Percentiles rank a stretch among this genome's conserved stretches.
Conservation (phyloP, 1,140 invertebrate genomes). For the Zelostemma sp. region DNA sequence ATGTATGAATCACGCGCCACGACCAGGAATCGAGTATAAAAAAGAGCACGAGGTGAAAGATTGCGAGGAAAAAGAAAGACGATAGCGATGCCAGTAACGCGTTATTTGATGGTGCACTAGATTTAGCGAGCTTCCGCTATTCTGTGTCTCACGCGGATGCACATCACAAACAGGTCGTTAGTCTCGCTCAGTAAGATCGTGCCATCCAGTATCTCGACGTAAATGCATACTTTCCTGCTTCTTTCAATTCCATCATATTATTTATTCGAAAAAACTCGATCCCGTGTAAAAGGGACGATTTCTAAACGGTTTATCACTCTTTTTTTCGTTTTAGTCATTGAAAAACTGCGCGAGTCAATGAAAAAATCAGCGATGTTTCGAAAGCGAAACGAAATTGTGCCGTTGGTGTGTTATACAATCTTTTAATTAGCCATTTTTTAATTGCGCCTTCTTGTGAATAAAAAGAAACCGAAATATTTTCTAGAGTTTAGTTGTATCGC, state of each 20-base stretch:
- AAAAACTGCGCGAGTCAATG: too few relatives aligned
- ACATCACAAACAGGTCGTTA: constrained; percentile 46
- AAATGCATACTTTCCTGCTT: constrained; percentile 37
- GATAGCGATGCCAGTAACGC: constrained; percentile 11
- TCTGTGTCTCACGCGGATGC: constrained; percentile 37
- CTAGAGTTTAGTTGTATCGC: constrained; percentile 17
- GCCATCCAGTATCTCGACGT: constrained; percentile 27
- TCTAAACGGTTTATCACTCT: too few relatives aligned
- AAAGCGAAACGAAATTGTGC: constrained; percentile 49
- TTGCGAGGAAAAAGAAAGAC: constrained; percentile 6
- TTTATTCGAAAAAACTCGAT: too few relatives aligned
- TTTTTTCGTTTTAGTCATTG: too few relatives aligned
- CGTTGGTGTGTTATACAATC: too few relatives aligned
- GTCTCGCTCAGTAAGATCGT: constrained; percentile 34
- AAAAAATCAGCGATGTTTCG: constrained; percentile 46
- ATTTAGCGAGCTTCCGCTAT: constrained; percentile 32
- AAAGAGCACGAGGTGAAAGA: constrained; percentile 8
- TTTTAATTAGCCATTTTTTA: too few relatives aligned
- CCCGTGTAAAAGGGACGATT: too few relatives aligned
- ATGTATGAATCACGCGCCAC: background rate
- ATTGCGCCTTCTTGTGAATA: too few relatives aligned
- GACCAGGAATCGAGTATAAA: background rate
- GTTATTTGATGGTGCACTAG: constrained; percentile 38
- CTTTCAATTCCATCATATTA: constrained; percentile 27
- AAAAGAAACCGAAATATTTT: too few relatives aligned